Evolutionary conservation across 2,888 invertebrate species (phyloP).

Genomic region (Xylophagus ater): DNA sequence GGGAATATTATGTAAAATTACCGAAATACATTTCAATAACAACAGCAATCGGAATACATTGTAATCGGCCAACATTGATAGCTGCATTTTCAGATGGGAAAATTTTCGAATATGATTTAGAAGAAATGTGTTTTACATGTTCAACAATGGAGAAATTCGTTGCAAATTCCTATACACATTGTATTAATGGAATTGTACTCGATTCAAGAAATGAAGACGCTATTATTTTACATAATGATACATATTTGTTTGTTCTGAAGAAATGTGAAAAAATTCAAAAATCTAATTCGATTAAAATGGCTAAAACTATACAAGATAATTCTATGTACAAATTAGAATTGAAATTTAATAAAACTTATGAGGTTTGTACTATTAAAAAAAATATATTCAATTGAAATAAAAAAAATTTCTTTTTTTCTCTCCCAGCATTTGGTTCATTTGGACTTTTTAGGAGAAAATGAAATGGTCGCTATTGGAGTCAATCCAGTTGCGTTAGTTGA

Average conservation of each 20-base stretch:
- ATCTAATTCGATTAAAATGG: slow-evolving; percentile 10
- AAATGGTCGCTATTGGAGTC: slow-evolving; percentile 67
- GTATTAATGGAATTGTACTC: slow-evolving; percentile 48
- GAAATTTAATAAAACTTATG: slow-evolving; percentile 21
- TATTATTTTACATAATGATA: slow-evolving; percentile 62
- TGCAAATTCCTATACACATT: slow-evolving; percentile 37
- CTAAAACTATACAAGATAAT: slow-evolving; percentile 25
- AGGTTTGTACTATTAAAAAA: slow-evolving; percentile 26
- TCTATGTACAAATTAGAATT: slow-evolving; percentile 17
- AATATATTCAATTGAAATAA: slow-evolving; percentile 15
- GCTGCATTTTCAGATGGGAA: slow-evolving; percentile 70
- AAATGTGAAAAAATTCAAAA: slow-evolving; percentile 15
- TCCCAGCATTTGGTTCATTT: slow-evolving; percentile 63
- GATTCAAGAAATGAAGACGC: slow-evolving; percentile 52
- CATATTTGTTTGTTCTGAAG: slow-evolving; percentile 36
- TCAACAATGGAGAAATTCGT: slow-evolving; percentile 48
- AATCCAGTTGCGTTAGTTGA: slow-evolving; percentile 57
- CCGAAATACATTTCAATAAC: slow-evolving; percentile 60
- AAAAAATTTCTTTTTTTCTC: slow-evolving; percentile 31
- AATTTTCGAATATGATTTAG: slow-evolving; percentile 67
- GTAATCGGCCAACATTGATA: slow-evolving; percentile 47
- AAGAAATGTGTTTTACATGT: slow-evolving; percentile 48
- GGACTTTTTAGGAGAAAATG: slow-evolving; percentile 53
- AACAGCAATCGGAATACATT: slow-evolving; percentile 60
- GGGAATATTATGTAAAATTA: slow-evolving; percentile 45